Conservation (phyloP, 2,888 invertebrate genomes). For the Entomobrya multifasciata region DNA sequence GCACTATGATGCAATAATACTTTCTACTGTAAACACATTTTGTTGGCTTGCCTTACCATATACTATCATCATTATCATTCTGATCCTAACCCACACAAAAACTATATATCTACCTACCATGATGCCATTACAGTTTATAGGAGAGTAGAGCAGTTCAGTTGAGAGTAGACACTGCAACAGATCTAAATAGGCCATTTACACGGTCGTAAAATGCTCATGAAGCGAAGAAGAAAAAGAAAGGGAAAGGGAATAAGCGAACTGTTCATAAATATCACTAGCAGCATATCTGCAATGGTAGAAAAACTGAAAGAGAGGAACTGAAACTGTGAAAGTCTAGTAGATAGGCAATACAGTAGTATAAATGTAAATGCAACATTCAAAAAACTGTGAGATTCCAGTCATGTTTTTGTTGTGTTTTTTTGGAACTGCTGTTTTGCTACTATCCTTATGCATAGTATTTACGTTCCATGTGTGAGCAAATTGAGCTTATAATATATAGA, state of each 20-base stretch:
- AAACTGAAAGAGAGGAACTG: neutral
- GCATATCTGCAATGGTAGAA: neutral
- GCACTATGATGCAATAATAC: neutral
- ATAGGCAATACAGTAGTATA: neutral
- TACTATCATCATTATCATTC: conserved; percentile 21
- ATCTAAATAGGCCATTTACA: conserved; percentile 69
- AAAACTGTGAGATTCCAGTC: no score
- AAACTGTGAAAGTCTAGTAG: neutral
- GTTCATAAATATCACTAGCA: conserved; percentile 26
- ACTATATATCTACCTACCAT: neutral
- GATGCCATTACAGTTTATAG: neutral
- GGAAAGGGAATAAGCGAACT: conserved; percentile 12
- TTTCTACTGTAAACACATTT: neutral
- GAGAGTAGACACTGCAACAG: conserved; percentile 41
- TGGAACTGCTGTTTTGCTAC: no score
- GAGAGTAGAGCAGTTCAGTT: neutral
- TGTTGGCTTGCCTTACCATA: neutral
- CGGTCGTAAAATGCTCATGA: conserved; percentile 67
- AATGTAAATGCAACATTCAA: conserved; percentile 11
- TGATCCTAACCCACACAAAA: neutral
- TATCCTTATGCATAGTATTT: neutral
- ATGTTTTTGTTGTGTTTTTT: no score
- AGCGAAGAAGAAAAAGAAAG: conserved; percentile 13
- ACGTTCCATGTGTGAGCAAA: neutral
- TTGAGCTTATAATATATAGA: neutral